phyloP scores from a whole-genome alignment of 1,140 invertebrate species.

The Leptoteleia sp. region DNA sequence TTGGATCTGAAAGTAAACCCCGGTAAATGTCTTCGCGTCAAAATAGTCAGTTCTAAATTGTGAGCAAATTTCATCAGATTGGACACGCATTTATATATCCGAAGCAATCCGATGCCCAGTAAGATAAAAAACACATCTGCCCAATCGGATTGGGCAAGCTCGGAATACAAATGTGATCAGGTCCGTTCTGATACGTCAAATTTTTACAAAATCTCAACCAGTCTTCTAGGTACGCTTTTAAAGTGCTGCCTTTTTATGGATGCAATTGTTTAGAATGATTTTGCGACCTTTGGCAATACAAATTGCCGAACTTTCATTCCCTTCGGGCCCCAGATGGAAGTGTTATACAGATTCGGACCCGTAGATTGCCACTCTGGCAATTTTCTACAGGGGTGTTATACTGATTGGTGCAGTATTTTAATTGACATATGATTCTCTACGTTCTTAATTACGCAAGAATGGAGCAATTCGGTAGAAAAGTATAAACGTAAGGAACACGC shows the following conservation, averaged over 20 bases:
- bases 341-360: no score
- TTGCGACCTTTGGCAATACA: no score
- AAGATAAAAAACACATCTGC: conserved; percentile 5
- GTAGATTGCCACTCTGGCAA: no score
- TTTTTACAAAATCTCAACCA: no score
- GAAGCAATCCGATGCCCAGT: background rate
- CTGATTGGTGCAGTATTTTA: background rate
- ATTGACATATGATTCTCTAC: background rate
- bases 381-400: no score
- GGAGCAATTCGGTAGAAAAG: conserved; percentile 1
- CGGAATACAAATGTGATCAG: background rate
- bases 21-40: no score
- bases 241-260: no score
- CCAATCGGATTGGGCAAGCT: background rate
- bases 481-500: conserved; percentile 8
- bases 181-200: background rate
- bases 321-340: no score
- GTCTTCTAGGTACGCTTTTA: no score
- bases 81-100: conserved; percentile 7
- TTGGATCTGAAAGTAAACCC: no score
- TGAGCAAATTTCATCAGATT: background rate
- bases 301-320: no score
- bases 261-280: no score
- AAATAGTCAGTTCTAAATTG: background rate
- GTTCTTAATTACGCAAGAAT: conserved; percentile 22